phyloP scores from a whole-genome alignment of 2,113 vertebrate species.

The Bettongia penicillata region DNA sequence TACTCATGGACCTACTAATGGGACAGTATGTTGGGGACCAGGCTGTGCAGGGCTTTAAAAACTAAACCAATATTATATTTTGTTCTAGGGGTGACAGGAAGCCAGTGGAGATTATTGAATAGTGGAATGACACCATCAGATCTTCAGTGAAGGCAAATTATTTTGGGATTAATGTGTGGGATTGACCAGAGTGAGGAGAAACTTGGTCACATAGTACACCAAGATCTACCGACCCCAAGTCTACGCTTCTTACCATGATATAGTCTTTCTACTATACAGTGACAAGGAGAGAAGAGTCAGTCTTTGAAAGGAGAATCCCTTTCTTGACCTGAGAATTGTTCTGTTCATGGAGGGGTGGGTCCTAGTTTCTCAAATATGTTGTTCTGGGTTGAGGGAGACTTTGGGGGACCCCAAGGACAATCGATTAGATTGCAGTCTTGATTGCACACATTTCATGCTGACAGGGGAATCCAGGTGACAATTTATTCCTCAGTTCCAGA shows the following conservation, averaged over 20 bases:
- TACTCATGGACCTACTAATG: neutral
- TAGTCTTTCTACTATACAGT: neutral
- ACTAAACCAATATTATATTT: neutral
- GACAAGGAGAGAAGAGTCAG: neutral
- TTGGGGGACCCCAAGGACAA: too few species aligned
- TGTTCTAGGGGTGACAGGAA: neutral
- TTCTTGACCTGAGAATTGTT: neutral
- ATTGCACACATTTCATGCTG: too few species aligned
- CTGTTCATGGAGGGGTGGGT: neutral
- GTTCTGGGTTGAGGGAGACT: neutral
- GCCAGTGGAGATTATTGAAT: neutral
- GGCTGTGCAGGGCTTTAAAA: neutral
- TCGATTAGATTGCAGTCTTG: too few species aligned
- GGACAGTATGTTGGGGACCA: neutral
- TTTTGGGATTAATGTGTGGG: neutral
- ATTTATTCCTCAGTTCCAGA: rapidly evolving
- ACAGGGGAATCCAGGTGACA: neutral
- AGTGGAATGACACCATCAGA: neutral
- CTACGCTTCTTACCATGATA: neutral
- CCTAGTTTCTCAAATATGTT: neutral
- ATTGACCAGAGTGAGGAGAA: neutral
- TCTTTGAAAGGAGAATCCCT: neutral
- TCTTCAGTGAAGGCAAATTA: neutral
- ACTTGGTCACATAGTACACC: neutral
- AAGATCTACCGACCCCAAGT: neutral